These are phyloP conservation scores for Mobula birostris DNA, from an alignment of 2,113 vertebrate species.

Conservation along the genomic window DNA sequence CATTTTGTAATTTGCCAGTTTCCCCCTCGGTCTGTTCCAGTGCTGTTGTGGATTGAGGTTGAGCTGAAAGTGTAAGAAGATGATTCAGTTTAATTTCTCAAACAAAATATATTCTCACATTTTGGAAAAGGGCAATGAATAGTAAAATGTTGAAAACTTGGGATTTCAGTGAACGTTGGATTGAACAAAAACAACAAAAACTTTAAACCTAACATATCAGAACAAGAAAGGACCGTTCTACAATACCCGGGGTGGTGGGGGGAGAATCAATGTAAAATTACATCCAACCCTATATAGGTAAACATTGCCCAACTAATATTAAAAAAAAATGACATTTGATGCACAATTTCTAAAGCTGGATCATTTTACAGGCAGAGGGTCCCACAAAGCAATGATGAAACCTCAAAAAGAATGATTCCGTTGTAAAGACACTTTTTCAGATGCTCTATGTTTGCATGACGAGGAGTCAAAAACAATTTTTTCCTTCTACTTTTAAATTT, in stretches of 20 bases:
- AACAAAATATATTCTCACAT: constrained; percentile 39
- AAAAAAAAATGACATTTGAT: not conserved
- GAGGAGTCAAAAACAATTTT: not conserved
- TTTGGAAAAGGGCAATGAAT: not conserved
- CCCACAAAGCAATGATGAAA: not conserved
- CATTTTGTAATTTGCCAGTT: constrained; percentile 59
- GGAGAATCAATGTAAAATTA: not conserved
- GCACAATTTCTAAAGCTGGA: not conserved
- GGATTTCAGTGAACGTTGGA: not conserved
- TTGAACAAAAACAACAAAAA: not conserved
- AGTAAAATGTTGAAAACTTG: not conserved
- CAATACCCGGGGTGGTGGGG: not conserved
- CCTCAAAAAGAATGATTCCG: not conserved
- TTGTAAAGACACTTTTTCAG: not conserved
- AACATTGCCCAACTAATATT: not conserved
- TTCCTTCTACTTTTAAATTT: not conserved
- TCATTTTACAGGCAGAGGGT: not conserved
- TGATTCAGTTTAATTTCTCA: constrained; percentile 40
- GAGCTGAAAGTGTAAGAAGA: constrained; percentile 55
- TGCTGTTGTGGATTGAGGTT: constrained; percentile 67
- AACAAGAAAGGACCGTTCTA: not conserved
- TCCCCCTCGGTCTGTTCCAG: constrained; percentile 62
- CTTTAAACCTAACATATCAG: not conserved
- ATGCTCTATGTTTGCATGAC: not conserved
- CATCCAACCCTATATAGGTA: not conserved